Base-by-base conservation (phyloP, 1,140 invertebrate species). In the Neodiprion fabricii region DNA sequence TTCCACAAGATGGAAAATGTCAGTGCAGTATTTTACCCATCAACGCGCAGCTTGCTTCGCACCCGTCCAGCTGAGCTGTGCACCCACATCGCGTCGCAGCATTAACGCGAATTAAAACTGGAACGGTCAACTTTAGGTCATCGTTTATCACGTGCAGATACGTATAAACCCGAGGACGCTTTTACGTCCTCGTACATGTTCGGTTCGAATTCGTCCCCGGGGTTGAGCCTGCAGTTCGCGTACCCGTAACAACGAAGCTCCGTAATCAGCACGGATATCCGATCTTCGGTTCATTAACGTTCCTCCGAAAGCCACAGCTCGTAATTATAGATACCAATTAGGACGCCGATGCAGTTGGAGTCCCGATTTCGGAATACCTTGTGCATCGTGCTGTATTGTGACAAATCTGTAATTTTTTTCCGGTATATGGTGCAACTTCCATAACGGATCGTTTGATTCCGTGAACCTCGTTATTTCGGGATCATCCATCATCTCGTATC, bases 191-290 rank as follows among this genome's bases (percentile, higher is more conserved):
- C 50, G n/a, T n/a, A 53, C 2, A 53, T 1, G n/a, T 61, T 61
- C n/a, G 53, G 11, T 9, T 17, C 53, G 11, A 17, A 17, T 61
- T 61, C n/a, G 9, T 9, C 11, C 53, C 53, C 53, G 11, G 9
- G 11, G 53, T 61, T 61, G 53, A 61, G 53, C 14, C 53, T 61
- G 53, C n/a, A 61, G 53, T 61, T 14, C 53, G 9, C n/a, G 53
- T 12, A 14, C n/a, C 53, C 8, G 53, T 61, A 17, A 61, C 53
- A 61, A 61, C 53, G 9, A 1, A 9, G 9, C 53, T 61, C 53
- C 53, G 9, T 61, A 61, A 61, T 61, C n/a, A 61, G 53, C 53
- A 61, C 53, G 53, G 53, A 61, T 61, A 61, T 61, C 53, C 53
- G 53, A 14, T 61, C 53, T 61, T 61, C 53, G 53, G 53, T 61